Evolutionary conservation across 2,113 vertebrate genomes (phyloP).

Genomic region (Mormyrus lacerda): DNA sequence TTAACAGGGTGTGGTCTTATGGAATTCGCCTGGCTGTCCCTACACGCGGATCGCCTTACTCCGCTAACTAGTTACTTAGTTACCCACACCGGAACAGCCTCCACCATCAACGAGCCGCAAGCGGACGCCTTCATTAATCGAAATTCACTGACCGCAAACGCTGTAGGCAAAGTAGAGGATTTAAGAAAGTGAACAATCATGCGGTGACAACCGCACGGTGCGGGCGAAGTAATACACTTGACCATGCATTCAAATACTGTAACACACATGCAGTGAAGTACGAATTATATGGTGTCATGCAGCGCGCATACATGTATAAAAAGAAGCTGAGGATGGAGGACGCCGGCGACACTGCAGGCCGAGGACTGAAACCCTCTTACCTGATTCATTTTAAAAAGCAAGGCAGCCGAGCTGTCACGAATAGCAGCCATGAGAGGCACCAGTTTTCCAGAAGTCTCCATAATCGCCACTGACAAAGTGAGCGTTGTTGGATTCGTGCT

Average conservation of each 20-base stretch:
- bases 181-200: neutral
- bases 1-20: constrained; percentile 66
- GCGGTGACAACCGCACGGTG: neutral
- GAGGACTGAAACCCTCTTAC: neutral
- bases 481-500: neutral
- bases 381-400: neutral
- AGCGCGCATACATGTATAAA: neutral
- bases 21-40: constrained; percentile 52
- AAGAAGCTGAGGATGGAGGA: neutral
- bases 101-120: neutral
- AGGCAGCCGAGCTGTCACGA: neutral
- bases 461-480: neutral
- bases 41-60: constrained; percentile 33
- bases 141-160: neutral
- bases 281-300: neutral
- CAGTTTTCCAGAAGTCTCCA: constrained; percentile 3
- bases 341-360: neutral
- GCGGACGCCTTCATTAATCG: neutral
- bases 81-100: neutral
- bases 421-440: neutral
- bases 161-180: neutral
- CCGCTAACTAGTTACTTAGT: constrained; percentile 27
- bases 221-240: neutral
- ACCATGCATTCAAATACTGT: neutral
- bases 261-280: neutral